Base-by-base conservation (phyloP, 2,888 invertebrate genomes). In the Aphidoletes aphidimyza region DNA sequence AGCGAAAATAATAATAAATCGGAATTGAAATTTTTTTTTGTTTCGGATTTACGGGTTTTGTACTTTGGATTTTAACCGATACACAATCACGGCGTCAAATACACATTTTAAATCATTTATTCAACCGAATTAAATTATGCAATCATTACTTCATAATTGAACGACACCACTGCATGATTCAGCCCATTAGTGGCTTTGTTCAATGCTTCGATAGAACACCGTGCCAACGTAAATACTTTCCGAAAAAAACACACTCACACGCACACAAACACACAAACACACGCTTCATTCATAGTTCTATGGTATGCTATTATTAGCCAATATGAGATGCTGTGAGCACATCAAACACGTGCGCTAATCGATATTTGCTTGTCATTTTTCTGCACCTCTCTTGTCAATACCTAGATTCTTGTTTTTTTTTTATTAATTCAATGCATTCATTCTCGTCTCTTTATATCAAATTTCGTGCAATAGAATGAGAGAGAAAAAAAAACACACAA, bases 41-140 rank as follows among this genome's bases (percentile, higher is more conserved):
- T n/a, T 22, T 22, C 5, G 6, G 22, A n/a, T 54, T 22, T 22
- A 54, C 54, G 54, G 22, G 2, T 22, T 2, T 47, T 11, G 22
- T 22, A 54, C 54, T 9, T 47, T 47, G 47, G 17, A 19, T 11
- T 17, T 47, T 8, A 5, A 39, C 39, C 5, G 6, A 39, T 11
- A 39, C 39, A 39, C 39, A 39, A 5, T 8, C 11, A 19, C 19
- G 6, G 2, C 2, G 8, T 9, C 47, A 3, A 9, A 47, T 47
- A 19, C 22, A 1, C 2, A 54, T 54, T 54, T 22, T 54, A 14
- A 54, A 54, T 54, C n/a, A 54, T 54, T 22, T 22, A 54, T 54
- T 54, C 54, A 9, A 54, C 54, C 54, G 54, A 54, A 54, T 54
- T 22, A 54, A 54, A n/a, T n/a, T 54, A 54, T 54, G 54, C 54